Evolutionary conservation across 2,113 vertebrate genomes (phyloP).

Genomic region (Urocynchramus pylzowi): DNA sequence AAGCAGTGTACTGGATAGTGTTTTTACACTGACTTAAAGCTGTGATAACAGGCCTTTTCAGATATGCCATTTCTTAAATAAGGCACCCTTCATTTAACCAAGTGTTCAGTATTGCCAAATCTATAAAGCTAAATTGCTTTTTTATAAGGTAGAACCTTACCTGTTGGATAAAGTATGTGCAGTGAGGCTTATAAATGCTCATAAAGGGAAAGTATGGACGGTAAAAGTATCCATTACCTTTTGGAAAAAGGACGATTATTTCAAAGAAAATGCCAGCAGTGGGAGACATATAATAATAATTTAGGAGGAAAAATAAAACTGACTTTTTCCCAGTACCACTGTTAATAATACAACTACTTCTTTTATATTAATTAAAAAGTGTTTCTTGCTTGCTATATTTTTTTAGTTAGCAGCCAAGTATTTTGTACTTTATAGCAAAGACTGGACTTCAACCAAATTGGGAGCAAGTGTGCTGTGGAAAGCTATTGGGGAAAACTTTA

Average conservation of each 20-base stretch:
- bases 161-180: conserved; percentile 63
- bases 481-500: conserved; percentile 19
- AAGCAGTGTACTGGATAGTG: not conserved
- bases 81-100: conserved; percentile 46
- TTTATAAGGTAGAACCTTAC: conserved; percentile 60
- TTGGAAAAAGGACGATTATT: conserved; percentile 63
- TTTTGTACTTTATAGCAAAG: conserved; percentile 50
- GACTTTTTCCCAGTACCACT: conserved; percentile 52
- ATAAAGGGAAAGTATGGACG: conserved; percentile 51
- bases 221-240: conserved; percentile 59
- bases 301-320: conserved; percentile 57
- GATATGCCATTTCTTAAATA: conserved; percentile 35
- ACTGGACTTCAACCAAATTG: conserved; percentile 44
- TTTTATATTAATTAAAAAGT: conserved; percentile 63
- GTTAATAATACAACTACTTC: conserved; percentile 57
- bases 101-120: conserved; percentile 39
- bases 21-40: not conserved
- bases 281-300: conserved; percentile 63
- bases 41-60: conserved; percentile 32
- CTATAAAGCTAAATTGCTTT: conserved; percentile 65
- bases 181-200: conserved; percentile 63
- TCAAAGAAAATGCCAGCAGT: conserved; percentile 51
- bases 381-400: conserved; percentile 43
- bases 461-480: conserved; percentile 36
- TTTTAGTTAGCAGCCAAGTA: conserved; percentile 49